Evolutionary conservation across 1,140 invertebrate genomes (phyloP), one percentile per base, ranked within the genome.

Genomic region (Oedothorax gibbosus): DNA sequence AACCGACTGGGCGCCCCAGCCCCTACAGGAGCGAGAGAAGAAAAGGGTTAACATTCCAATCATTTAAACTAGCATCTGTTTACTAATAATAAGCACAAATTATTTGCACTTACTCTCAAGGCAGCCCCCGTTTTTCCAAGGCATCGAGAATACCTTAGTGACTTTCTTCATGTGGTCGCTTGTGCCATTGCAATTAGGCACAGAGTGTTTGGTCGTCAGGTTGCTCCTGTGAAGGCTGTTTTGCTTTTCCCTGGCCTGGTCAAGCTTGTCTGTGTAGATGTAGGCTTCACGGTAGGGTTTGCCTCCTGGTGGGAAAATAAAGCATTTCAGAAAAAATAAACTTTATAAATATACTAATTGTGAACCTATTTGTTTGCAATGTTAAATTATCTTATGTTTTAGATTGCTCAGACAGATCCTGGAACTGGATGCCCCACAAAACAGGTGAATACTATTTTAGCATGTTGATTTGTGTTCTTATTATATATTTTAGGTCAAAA

Each of bases 201-300:
- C 35, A 75, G n/a, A n/a, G n/a, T 75, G 73, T 35, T 75, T 83
- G 2, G 20, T 83, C 11, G 35, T 71, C 18, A 73, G 4, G 65
- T 64, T 83, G 14, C n/a, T 64, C 68, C 68, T 83, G 8, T 50
- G 71, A 11, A 83, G n/a, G 49, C 73, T 78, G 35, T 85, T 85
- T 51, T 77, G 82, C 20, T 86, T 21, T 66, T 89, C 76, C 62
- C 90, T 89, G 65, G 87, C 85, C 65, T 79, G 71, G n/a, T 86
- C 81, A 9, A 56, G n/a, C 49, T 79, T 76, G 53, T 86, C 87
- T 73, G 79, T 83, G 87, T 90, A 91, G 72, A 91, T 90, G 86
- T 91, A 91, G 11, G 90, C 89, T 85, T 91, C 91, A 66, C 90
- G 88, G 83, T 90, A 91, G 54, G 89, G 78, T 71, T 89, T 88